phyloP scores from a whole-genome alignment of 2,113 vertebrate genomes.

The Pongo abelii region DNA sequence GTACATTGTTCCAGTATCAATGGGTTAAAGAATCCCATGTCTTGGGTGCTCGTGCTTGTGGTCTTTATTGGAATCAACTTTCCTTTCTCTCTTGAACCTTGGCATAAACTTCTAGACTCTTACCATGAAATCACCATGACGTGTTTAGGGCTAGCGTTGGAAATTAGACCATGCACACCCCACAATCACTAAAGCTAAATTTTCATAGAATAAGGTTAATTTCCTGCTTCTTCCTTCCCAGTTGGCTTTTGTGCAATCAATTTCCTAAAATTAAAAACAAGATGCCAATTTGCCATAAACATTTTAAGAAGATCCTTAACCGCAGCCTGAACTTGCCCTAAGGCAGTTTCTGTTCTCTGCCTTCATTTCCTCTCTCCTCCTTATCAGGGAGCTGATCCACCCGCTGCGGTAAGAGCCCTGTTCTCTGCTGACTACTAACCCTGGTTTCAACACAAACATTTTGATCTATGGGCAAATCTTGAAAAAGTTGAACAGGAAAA shows the following conservation, averaged over 20 bases:
- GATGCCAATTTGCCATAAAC: conserved; percentile 35
- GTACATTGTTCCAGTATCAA: neutral
- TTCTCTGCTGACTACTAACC: neutral
- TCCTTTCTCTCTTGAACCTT: neutral
- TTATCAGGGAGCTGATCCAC: neutral
- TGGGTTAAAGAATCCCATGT: neutral
- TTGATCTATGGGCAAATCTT: neutral
- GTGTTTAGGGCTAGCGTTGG: neutral
- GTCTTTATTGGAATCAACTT: neutral
- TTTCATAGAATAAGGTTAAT: neutral
- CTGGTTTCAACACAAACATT: neutral
- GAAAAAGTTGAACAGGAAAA: neutral
- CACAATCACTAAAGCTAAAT: neutral
- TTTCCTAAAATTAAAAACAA: conserved; percentile 43
- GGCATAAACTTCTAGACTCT: neutral
- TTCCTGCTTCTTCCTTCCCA: conserved; percentile 37
- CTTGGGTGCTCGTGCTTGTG: neutral
- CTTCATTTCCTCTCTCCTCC: neutral
- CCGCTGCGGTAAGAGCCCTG: neutral
- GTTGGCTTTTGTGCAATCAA: neutral
- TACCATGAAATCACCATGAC: neutral
- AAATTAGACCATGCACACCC: neutral
- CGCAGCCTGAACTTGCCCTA: neutral
- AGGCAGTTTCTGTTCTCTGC: neutral
- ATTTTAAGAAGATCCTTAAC: neutral